A percentile compares a stretch with the other conserved stretches of the same genome.
Evolutionary conservation across 2,113 vertebrate species (phyloP).

Genomic region (Pangasianodon gigas): DNA sequence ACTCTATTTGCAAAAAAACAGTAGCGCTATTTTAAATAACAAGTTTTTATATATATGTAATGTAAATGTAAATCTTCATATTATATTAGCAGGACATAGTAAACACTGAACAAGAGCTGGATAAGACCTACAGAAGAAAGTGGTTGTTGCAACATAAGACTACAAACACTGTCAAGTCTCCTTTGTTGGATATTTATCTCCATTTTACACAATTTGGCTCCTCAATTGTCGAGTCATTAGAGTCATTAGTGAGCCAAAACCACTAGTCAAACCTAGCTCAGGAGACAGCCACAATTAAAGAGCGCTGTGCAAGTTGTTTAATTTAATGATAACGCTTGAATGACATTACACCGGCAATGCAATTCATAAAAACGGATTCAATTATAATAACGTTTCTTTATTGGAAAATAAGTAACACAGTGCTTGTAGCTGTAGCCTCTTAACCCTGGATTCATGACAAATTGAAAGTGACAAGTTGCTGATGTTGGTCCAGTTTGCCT

Average conservation of each 20-base stretch:
- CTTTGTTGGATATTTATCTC: background rate
- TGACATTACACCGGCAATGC: background rate
- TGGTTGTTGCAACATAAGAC: background rate
- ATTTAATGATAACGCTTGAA: background rate
- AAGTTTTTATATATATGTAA: background rate
- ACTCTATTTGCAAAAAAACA: constrained; percentile 1
- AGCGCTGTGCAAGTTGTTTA: background rate
- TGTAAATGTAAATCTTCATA: background rate
- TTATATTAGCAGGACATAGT: background rate
- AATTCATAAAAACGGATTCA: background rate
- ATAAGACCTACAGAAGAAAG: background rate
- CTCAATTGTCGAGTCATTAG: background rate
- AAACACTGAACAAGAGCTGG: background rate
- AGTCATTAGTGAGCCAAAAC: background rate
- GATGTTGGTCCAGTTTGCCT: background rate
- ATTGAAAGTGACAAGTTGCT: background rate
- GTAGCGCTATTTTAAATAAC: background rate
- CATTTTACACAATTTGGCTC: background rate
- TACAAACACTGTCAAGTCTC: background rate
- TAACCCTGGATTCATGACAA: background rate
- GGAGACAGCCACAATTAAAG: background rate
- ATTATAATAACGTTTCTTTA: background rate
- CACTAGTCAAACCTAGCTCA: background rate
- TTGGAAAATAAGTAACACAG: background rate
- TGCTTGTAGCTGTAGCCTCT: background rate